Conservation (phyloP, 2,797 vertebrate species). For the Eurystomus glaucurus region DNA sequence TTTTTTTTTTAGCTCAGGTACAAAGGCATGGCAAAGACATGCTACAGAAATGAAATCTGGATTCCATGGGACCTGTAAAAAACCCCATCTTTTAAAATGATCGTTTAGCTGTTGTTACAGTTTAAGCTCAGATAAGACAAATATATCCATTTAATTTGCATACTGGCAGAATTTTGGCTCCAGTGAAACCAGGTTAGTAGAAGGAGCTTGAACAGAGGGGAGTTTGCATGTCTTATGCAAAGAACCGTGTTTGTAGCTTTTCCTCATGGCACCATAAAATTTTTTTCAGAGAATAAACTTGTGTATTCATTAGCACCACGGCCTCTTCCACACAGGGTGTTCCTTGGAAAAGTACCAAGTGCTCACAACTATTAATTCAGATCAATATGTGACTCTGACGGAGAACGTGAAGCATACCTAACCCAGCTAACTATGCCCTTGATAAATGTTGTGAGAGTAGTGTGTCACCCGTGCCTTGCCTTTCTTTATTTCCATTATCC, state of each 20-base stretch:
- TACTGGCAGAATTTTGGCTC: background rate
- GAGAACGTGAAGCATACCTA: slow-evolving; percentile 65
- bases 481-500: slow-evolving; percentile 80
- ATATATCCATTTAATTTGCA: background rate
- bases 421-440: slow-evolving; percentile 71
- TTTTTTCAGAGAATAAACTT: slow-evolving; percentile 8
- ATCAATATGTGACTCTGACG: slow-evolving; percentile 46
- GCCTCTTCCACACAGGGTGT: background rate
- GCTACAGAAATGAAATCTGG: background rate
- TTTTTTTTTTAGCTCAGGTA: background rate
- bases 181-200: background rate
- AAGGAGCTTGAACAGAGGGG: background rate
- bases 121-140: background rate
- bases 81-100: background rate
- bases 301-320: background rate
- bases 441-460: slow-evolving; percentile 69
- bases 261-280: background rate
- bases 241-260: background rate
- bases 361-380: slow-evolving; percentile 55
- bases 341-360: slow-evolving; percentile 46
- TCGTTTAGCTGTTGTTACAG: background rate
- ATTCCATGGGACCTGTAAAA: background rate
- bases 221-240: background rate
- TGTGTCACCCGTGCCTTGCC: slow-evolving; percentile 67
- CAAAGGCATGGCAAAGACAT: background rate